Evolutionary conservation across 2,113 vertebrate genomes (phyloP).

Genomic region (Anhinga anhinga): DNA sequence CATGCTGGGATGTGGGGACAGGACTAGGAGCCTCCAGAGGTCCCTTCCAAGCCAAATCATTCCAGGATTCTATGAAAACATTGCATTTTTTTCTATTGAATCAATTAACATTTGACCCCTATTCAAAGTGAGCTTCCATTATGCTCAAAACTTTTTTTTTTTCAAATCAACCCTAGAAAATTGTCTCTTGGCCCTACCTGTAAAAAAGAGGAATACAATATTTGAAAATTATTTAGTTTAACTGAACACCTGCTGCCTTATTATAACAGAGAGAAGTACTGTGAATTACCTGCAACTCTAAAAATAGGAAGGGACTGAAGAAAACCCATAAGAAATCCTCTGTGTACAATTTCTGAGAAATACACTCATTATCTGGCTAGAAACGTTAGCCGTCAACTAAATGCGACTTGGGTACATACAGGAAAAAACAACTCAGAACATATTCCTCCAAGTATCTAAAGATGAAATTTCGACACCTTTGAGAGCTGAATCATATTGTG

Average conservation of each 20-base stretch:
- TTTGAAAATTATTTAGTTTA: not conserved
- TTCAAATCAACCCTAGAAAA: not conserved
- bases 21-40: not conserved
- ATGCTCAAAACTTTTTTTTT: not conserved
- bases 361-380: not conserved
- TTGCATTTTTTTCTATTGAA: not conserved
- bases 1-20: not conserved
- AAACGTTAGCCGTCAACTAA: not conserved
- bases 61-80: not conserved
- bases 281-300: not conserved
- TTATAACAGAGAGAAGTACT: not conserved
- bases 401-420: not conserved
- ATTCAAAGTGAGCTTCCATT: not conserved
- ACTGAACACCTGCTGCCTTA: not conserved
- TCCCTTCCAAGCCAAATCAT: not conserved
- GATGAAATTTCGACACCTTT: not conserved
- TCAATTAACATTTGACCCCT: not conserved
- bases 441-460: not conserved
- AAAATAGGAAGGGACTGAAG: slow-evolving; percentile 12
- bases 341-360: not conserved
- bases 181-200: not conserved
- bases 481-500: not conserved
- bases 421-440: slow-evolving; percentile 5
- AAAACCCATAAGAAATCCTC: not conserved
- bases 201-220: not conserved